Evolutionary conservation across 2,888 invertebrate species (phyloP).

Genomic region (Polymixis flavicincta): DNA sequence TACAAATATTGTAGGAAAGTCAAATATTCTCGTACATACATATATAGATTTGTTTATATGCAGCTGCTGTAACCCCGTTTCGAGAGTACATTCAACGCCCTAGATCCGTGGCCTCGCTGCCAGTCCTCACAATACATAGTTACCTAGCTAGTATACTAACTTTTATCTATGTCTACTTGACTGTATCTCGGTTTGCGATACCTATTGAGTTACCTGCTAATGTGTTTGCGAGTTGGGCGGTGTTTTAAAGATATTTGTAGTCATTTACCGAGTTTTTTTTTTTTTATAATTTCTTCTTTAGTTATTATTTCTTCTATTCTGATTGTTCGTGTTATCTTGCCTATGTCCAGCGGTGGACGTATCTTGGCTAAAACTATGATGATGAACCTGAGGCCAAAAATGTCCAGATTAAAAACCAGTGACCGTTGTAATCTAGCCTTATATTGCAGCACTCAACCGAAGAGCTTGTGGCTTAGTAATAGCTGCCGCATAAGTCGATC

Average conservation of each 20-base stretch:
- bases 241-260: slow-evolving; percentile 20
- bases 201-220: slow-evolving; percentile 41
- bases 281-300: too few relatives aligned
- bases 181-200: slow-evolving; percentile 32
- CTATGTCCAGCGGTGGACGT: too few relatives aligned
- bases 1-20: slow-evolving; percentile 39
- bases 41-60: slow-evolving; percentile 64
- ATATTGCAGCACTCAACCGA: too few relatives aligned
- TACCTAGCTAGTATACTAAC: slow-evolving; percentile 55
- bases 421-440: too few relatives aligned
- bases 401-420: too few relatives aligned
- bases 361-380: not conserved
- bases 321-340: not conserved
- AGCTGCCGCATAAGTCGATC: too few relatives aligned
- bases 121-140: slow-evolving; percentile 72
- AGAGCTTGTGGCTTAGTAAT: too few relatives aligned
- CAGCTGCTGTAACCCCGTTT: slow-evolving; percentile 76
- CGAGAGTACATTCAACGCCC: slow-evolving; percentile 78
- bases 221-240: slow-evolving; percentile 19
- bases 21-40: slow-evolving; percentile 40
- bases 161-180: slow-evolving; percentile 21
- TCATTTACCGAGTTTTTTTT: not conserved
- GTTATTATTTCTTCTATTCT: not conserved
- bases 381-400: too few relatives aligned
- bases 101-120: slow-evolving; percentile 78